Conservation (phyloP, 92 coral and sea anemone genomes). For the Heteractis magnifica region DNA sequence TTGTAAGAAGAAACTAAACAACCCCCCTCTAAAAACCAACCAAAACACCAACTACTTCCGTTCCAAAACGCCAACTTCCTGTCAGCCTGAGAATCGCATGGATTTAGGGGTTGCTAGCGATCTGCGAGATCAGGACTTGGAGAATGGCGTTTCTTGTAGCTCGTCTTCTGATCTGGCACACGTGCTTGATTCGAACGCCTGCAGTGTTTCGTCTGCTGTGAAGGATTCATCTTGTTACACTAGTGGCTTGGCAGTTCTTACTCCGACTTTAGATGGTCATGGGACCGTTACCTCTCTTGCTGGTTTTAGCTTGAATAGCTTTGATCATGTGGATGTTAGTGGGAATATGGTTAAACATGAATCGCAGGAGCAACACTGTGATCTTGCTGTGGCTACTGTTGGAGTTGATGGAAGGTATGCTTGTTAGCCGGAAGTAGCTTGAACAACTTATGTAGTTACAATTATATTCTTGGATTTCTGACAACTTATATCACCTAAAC, state of each 20-base stretch:
- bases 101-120: conserved; percentile 61
- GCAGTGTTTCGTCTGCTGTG: conserved; percentile 45
- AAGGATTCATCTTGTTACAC: conserved; percentile 61
- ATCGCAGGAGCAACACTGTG: conserved; percentile 46
- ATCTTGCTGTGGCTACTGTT: conserved; percentile 75
- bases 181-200: conserved; percentile 67
- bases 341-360: conserved; percentile 38
- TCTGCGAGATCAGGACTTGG: conserved; percentile 63
- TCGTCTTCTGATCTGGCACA: conserved; percentile 72
- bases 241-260: conserved; percentile 67
- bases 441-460: background rate
- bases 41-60: conserved; percentile 73
- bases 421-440: background rate
- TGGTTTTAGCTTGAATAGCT: conserved; percentile 77
- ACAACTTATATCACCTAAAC: too few relatives aligned
- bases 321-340: conserved; percentile 79
- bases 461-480: too few relatives aligned
- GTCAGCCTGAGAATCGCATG: conserved; percentile 53
- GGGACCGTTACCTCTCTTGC: conserved; percentile 77
- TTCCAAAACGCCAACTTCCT: conserved; percentile 79
- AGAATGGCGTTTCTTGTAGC: conserved; percentile 54
- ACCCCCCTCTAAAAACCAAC: conserved; percentile 92
- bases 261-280: conserved; percentile 72
- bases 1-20: conserved; percentile 50
- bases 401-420: conserved; percentile 86